Conservation (phyloP, 2,113 vertebrate species). For the Megaptera novaeangliae region DNA sequence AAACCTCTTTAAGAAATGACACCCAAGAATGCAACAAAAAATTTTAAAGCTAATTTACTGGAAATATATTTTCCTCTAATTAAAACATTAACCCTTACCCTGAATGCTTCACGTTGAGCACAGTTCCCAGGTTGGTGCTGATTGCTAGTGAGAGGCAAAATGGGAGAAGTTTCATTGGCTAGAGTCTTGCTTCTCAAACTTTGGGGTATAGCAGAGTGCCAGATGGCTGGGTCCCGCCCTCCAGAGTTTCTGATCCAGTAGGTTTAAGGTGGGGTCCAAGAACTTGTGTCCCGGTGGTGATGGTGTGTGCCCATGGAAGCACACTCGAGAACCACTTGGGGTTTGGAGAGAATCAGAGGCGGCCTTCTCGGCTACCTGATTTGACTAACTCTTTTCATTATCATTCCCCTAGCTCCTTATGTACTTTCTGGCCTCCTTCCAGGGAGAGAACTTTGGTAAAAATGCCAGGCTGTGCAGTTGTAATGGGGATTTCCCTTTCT, state of each 20-base stretch:
- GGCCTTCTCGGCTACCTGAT: not conserved
- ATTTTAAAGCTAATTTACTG: not conserved
- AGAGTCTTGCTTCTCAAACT: not conserved
- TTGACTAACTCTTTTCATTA: not conserved
- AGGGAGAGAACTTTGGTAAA: not conserved
- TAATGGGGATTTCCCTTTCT: not conserved
- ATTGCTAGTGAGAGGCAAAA: not conserved
- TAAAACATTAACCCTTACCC: not conserved
- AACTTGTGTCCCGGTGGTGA: not conserved
- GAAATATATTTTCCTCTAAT: not conserved
- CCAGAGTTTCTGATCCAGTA: not conserved
- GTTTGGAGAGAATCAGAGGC: not conserved
- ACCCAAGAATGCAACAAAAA: not conserved
- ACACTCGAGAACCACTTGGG: not conserved
- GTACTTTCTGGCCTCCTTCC: not conserved
- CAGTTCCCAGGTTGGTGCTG: not conserved
- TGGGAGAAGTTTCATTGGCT: not conserved
- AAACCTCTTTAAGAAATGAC: not conserved
- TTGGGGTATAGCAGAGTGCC: not conserved
- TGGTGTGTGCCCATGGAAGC: not conserved
- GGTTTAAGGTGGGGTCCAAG: not conserved
- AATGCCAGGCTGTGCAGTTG: not conserved
- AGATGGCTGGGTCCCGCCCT: not conserved
- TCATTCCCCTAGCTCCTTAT: not conserved
- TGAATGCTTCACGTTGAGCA: not conserved